phyloP scores from a whole-genome alignment of 92 coral and sea anemone species.

The Parazoanthus swiftii region DNA sequence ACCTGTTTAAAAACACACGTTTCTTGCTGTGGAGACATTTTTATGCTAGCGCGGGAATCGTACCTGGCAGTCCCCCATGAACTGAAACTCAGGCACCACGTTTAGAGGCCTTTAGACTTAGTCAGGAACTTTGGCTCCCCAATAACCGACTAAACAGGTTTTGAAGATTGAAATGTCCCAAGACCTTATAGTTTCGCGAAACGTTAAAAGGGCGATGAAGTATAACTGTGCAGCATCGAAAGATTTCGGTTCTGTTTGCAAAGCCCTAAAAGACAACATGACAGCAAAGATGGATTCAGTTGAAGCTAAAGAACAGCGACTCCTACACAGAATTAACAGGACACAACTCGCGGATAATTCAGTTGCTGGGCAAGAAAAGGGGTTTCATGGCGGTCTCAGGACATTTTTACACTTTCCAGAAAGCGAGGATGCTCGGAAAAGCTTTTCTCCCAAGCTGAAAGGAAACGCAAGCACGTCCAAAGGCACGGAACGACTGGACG shows the following conservation, averaged over 20 bases:
- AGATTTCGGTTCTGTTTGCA: not conserved
- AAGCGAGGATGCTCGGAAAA: not conserved
- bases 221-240: not conserved
- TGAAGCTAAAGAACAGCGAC: not conserved
- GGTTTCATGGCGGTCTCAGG: not conserved
- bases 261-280: not conserved
- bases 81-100: no score
- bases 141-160: not conserved
- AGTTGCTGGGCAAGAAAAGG: not conserved
- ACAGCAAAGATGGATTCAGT: not conserved
- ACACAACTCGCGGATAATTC: not conserved
- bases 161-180: not conserved
- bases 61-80: no score
- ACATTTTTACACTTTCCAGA: not conserved
- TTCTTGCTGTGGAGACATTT: no score
- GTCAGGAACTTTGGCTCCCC: no score
- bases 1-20: no score
- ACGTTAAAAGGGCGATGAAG: not conserved
- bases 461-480: not conserved
- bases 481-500: not conserved
- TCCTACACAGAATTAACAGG: not conserved
- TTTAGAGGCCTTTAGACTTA: not conserved
- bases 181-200: not conserved
- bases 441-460: not conserved
- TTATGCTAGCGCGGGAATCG: no score